These are phyloP conservation scores for Volucella inanis DNA, from an alignment of 2,888 invertebrate species.

Conservation along the genomic window DNA sequence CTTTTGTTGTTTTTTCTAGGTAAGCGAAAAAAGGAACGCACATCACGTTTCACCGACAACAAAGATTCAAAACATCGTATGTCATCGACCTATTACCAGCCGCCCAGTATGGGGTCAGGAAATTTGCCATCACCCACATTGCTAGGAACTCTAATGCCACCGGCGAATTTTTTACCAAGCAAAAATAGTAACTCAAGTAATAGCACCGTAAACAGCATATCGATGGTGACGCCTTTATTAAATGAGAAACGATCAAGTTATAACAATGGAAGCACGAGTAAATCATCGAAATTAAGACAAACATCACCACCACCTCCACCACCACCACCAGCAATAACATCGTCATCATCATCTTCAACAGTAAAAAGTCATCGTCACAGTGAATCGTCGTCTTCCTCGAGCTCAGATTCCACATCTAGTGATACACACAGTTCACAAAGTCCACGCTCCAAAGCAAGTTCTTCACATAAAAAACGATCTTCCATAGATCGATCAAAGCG, in stretches of 20 bases:
- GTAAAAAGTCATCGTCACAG: slow-evolving; percentile 32
- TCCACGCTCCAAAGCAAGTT: slow-evolving; percentile 58
- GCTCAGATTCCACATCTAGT: slow-evolving; percentile 49
- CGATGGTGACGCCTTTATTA: not conserved
- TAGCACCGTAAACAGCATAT: slow-evolving; percentile 4
- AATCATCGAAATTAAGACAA: slow-evolving; percentile 42
- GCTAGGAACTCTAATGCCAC: slow-evolving; percentile 20
- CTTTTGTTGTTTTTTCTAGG: slow-evolving; percentile 76
- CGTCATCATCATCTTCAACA: slow-evolving; percentile 34
- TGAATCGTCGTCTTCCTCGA: slow-evolving; percentile 52
- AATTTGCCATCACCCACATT: slow-evolving; percentile 38
- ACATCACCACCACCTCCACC: slow-evolving; percentile 10
- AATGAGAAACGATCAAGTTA: slow-evolving; percentile 53
- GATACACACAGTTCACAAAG: slow-evolving; percentile 64
- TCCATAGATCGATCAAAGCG: slow-evolving; percentile 61
- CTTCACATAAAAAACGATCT: slow-evolving; percentile 36
- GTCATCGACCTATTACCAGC: slow-evolving; percentile 43
- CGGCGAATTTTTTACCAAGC: not conserved
- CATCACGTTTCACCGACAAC: slow-evolving; percentile 82
- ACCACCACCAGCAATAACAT: slow-evolving; percentile 5
- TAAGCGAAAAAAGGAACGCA: slow-evolving; percentile 81
- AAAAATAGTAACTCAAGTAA: slow-evolving; percentile 40
- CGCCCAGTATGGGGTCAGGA: slow-evolving; percentile 41
- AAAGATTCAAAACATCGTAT: slow-evolving; percentile 79
- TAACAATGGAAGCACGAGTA: slow-evolving; percentile 42